Evolutionary conservation across 2,113 vertebrate species (phyloP).

Genomic region (Syrrhaptes paradoxus): DNA sequence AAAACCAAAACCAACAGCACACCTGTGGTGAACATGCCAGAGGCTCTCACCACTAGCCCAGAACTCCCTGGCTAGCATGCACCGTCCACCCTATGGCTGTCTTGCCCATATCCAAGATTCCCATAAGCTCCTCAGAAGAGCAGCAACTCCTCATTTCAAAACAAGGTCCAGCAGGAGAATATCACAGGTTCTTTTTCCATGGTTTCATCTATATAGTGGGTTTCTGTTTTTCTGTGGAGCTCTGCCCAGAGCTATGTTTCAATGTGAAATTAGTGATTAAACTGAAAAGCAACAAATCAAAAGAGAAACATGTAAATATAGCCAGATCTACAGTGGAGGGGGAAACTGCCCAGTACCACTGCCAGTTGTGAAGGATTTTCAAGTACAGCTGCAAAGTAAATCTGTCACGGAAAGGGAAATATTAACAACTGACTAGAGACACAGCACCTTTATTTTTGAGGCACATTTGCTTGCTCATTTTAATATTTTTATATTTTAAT

Average conservation of each 20-base stretch:
- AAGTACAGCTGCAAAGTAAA: not conserved
- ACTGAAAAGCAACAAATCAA: not conserved
- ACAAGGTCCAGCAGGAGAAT: not conserved
- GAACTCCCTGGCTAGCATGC: not conserved
- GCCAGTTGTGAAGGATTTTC: not conserved
- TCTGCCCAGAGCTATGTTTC: not conserved
- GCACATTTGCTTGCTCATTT: not conserved
- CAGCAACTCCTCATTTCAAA: not conserved
- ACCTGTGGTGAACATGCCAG: not conserved
- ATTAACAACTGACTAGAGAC: not conserved
- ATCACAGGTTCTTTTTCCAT: not conserved
- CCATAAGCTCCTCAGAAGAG: not conserved
- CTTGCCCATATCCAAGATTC: not conserved
- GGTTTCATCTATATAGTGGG: not conserved
- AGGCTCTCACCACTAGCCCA: not conserved
- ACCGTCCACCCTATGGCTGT: not conserved
- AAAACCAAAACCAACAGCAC: not conserved
- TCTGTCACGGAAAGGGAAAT: not conserved
- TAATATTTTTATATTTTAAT: not conserved
- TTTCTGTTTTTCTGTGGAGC: not conserved
- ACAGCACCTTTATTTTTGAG: not conserved
- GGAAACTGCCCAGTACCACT: not conserved
- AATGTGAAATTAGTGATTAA: not conserved
- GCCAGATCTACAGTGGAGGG: not conserved
- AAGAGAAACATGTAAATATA: not conserved